Percentiles rank a stretch among this genome's conserved stretches.
Evolutionary conservation across 2,113 vertebrate species (phyloP).

Genomic region (Onychostruthus taczanowskii): DNA sequence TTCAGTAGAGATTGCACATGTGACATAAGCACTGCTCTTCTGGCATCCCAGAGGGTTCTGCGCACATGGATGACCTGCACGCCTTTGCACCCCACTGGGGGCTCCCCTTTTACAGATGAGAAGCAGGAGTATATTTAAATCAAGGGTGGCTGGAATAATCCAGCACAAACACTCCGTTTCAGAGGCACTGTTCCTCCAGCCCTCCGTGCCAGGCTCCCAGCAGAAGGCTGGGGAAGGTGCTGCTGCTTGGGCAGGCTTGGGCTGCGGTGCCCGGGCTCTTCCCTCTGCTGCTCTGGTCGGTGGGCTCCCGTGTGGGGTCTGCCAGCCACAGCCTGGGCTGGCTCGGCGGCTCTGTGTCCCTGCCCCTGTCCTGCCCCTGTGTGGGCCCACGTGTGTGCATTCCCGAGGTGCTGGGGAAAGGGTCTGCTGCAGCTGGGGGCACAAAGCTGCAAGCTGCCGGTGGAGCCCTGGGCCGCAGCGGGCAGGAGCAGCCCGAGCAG

Average conservation of each 20-base stretch:
- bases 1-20: not conserved
- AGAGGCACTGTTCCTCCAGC: not conserved
- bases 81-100: fast-evolving
- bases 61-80: fast-evolving
- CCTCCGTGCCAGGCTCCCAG: not conserved
- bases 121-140: not conserved
- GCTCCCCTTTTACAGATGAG: not conserved
- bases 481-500: not conserved
- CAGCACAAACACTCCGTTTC: not conserved
- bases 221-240: not conserved
- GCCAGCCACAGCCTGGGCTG: conserved; percentile 12
- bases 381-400: fast-evolving
- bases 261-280: not conserved
- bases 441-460: not conserved
- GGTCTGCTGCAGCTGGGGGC: fast-evolving
- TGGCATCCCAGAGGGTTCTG: not conserved
- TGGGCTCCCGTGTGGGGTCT: not conserved
- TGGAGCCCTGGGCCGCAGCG: not conserved
- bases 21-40: fast-evolving
- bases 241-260: not conserved
- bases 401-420: not conserved
- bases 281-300: not conserved
- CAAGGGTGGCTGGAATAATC: not conserved
- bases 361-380: not conserved
- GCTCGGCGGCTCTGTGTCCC: not conserved